Conservation (phyloP, 2,797 vertebrate species). For the Loris lydekkerianus region DNA sequence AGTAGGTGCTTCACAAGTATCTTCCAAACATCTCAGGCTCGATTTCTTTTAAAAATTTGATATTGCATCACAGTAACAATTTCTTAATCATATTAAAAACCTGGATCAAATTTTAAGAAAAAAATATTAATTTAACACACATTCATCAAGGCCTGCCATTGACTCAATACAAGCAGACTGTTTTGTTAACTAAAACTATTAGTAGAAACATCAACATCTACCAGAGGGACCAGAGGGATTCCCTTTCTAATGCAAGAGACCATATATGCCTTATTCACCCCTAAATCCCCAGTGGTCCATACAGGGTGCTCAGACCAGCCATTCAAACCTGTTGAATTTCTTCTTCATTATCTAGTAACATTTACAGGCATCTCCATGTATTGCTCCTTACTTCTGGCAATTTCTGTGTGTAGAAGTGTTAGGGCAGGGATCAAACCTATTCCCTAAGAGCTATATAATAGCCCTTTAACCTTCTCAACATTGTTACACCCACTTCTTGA, state of each 20-base stretch:
- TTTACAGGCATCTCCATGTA: not conserved
- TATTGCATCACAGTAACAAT: not conserved
- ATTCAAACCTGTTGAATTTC: not conserved
- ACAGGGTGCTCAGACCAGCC: not conserved
- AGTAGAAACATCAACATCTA: not conserved
- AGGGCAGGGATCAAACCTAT: not conserved
- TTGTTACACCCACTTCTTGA: not conserved
- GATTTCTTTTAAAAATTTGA: not conserved
- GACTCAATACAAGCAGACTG: not conserved
- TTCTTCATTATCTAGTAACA: not conserved
- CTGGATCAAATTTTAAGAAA: not conserved
- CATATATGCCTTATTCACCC: not conserved
- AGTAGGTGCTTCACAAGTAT: not conserved
- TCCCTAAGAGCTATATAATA: not conserved
- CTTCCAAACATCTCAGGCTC: not conserved
- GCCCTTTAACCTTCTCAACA: not conserved
- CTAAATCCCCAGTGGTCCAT: not conserved
- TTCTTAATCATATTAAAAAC: slow-evolving; percentile 33
- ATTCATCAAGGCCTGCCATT: not conserved
- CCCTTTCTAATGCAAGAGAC: not conserved
- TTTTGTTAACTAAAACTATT: not conserved
- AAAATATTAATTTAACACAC: not conserved
- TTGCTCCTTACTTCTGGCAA: not conserved
- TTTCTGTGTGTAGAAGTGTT: not conserved
- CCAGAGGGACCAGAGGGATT: not conserved